Base-by-base conservation (phyloP, 2,797 vertebrate genomes). In the Rousettus madagascariensis region DNA sequence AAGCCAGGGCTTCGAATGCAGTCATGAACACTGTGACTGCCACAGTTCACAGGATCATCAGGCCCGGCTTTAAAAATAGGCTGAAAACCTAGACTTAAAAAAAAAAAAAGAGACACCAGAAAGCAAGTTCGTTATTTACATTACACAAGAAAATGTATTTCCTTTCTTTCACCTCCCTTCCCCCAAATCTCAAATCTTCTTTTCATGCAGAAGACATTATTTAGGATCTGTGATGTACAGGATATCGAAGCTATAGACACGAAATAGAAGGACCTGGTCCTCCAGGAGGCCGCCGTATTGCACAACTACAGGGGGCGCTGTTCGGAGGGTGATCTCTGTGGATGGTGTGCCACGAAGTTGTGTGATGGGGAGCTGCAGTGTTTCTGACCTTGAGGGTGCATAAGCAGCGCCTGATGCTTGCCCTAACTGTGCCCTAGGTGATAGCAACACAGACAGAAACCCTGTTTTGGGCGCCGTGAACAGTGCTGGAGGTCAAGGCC, bases 1-100 rank as follows among this genome's bases (percentile, higher is more conserved):
- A 43, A 65, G 41, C 91, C 63, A 20, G 86, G 72, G 36, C 26
- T 90, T 78, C n/a, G 28, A 26, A 38, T 19, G 38, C 57, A 5
- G 0, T n/a, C 0, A 0, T 8, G 26, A 15, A 46, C 1, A 2
- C 15, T 1, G 0, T 65, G 49, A 7, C 43, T 13, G 33, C 24
- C 2, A 6, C 17, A 19, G 3, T 26, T 43, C 30, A 8, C 1
- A 30, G 72, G 15, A 28, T 28, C 4, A 15, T 46, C 41, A 65
- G 55, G 19, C 55, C 16, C 41, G 43, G 78, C 68, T 38, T 86
- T 15, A 79, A 78, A n/a, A 46, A 77, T 65, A 75, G 53, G 63
- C 82, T 49, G 38, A 26, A 46, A n/a, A 33, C 22, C 66, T 19
- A 88, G 86, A 20, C 63, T 53, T 38, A 17, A 61, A 77, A 71